A percentile compares a stretch with the other conserved stretches of the same genome.
phyloP scores from a whole-genome alignment of 2,888 invertebrate species.

The Dromius quadrimaculatus region DNA sequence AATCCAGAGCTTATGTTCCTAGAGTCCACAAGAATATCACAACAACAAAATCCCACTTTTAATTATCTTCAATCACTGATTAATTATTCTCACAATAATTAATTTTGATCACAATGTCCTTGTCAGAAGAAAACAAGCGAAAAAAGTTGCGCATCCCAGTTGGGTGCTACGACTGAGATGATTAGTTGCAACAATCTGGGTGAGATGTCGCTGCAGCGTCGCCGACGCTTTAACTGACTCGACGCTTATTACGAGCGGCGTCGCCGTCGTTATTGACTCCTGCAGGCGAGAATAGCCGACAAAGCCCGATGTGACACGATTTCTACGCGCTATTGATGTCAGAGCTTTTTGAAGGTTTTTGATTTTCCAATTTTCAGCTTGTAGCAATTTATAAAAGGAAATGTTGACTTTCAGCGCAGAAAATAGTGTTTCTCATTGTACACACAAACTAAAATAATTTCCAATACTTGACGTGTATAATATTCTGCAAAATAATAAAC shows the following conservation, averaged over 20 bases:
- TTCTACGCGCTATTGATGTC: constrained; percentile 32
- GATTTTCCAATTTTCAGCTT: too few species aligned
- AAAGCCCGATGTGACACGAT: background rate
- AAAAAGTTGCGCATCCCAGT: constrained; percentile 19
- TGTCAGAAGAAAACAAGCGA: background rate
- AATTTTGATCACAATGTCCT: background rate
- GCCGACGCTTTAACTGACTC: constrained; percentile 2
- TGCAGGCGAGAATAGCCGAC: constrained; percentile 3
- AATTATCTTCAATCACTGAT: background rate
- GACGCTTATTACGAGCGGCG: background rate
- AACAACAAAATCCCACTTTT: too few species aligned
- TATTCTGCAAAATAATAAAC: too few species aligned
- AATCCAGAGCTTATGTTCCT: too few species aligned
- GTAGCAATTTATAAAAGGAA: too few species aligned
- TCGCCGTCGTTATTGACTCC: constrained; percentile 32
- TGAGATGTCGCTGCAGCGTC: constrained; percentile 8
- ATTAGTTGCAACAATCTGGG: background rate
- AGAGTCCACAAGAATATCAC: too few species aligned
- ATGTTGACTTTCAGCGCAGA: too few species aligned
- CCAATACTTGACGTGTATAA: too few species aligned
- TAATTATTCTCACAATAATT: background rate
- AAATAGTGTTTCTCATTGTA: too few species aligned
- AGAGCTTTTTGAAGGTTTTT: constrained; percentile 9
- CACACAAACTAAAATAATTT: too few species aligned
- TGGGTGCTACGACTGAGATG: background rate